A percentile compares a stretch with the other conserved stretches of the same genome.
Evolutionary conservation across 2,797 vertebrate species (phyloP).

Genomic region (Potorous gilbertii): DNA sequence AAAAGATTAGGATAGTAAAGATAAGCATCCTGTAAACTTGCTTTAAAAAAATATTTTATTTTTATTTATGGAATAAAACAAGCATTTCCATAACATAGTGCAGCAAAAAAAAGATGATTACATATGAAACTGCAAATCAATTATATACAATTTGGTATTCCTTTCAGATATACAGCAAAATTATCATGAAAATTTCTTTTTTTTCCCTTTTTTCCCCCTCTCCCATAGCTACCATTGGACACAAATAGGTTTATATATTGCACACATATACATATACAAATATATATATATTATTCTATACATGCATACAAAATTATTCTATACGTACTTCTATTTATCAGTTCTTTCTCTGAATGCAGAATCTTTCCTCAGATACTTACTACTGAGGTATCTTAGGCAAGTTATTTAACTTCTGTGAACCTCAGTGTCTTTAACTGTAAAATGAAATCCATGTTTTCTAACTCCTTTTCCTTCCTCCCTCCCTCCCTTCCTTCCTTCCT

Average conservation of each 20-base stretch:
- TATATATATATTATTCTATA: neutral
- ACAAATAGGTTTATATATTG: neutral
- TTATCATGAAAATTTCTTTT: neutral
- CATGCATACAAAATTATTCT: too few relatives aligned
- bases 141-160: neutral
- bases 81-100: neutral
- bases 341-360: neutral
- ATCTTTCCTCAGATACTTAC: neutral
- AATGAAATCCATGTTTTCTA: neutral
- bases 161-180: neutral
- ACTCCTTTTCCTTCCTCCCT: neutral
- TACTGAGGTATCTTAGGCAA: neutral
- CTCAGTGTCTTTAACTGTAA: neutral
- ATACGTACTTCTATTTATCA: neutral
- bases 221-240: neutral
- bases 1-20: conserved; percentile 12
- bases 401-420: neutral
- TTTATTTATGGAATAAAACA: neutral
- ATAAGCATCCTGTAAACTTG: neutral
- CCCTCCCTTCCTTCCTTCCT: too few relatives aligned
- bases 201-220: neutral
- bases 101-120: neutral
- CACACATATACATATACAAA: neutral
- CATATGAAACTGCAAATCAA: neutral
- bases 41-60: neutral